These are phyloP conservation scores for Microtus obscurus DNA, from an alignment of 2,797 vertebrate genomes.

Conservation along the genomic window DNA sequence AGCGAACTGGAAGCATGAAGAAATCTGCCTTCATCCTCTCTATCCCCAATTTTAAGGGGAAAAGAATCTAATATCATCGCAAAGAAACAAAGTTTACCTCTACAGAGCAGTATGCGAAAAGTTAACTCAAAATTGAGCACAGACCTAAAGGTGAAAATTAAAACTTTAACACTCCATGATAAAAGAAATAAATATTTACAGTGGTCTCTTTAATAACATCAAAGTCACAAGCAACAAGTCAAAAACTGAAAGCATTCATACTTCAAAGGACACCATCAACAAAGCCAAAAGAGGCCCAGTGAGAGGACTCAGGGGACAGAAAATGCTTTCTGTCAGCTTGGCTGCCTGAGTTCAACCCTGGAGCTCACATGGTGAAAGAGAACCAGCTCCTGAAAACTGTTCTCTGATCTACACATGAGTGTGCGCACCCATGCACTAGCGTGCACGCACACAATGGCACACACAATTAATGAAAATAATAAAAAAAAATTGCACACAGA, in stretches of 20 bases:
- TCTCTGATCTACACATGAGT: neutral
- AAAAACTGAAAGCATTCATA: slow-evolving; percentile 2
- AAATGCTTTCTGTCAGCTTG: too few species aligned
- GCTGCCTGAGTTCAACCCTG: neutral
- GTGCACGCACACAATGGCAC: accelerated
- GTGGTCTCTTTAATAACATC: neutral
- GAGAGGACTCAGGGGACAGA: neutral
- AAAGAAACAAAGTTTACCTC: neutral
- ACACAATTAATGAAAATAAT: neutral
- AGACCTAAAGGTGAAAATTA: neutral
- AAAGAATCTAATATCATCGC: neutral
- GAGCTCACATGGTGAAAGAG: neutral
- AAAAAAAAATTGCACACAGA: slow-evolving; percentile 2
- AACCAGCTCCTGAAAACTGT: neutral
- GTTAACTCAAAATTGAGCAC: neutral
- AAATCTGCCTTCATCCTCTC: neutral
- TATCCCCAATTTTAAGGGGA: neutral
- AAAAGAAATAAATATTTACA: neutral
- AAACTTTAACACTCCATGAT: slow-evolving; percentile 30
- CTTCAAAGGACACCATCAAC: neutral
- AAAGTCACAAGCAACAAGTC: slow-evolving; percentile 5
- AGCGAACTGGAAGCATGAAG: neutral
- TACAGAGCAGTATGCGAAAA: neutral
- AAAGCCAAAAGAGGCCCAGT: neutral
- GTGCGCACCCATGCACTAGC: too few species aligned